These are phyloP conservation scores for Pseudococcus longispinus DNA, from an alignment of 2,888 invertebrate genomes.

Conservation along the genomic window DNA sequence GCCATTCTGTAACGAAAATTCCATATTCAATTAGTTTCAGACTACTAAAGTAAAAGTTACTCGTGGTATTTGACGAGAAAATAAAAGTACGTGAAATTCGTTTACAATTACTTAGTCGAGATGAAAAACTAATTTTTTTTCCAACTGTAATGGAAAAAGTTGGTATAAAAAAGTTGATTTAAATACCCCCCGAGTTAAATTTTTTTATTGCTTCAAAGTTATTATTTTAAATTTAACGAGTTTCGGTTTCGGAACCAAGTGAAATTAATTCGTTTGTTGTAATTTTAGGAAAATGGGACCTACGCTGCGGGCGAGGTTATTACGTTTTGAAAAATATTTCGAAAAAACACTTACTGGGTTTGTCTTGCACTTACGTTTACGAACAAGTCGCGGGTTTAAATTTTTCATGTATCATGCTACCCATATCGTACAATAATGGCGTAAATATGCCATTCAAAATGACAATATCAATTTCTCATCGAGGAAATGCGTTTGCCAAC, in stretches of 20 bases:
- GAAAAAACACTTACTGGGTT: background rate
- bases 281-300: background rate
- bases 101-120: background rate
- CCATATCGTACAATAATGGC: background rate
- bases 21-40: no score
- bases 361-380: background rate
- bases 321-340: background rate
- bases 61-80: background rate
- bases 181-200: background rate
- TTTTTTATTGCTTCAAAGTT: background rate
- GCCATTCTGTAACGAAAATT: background rate
- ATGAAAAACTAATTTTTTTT: background rate
- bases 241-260: conserved; percentile 15
- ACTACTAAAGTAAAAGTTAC: no score
- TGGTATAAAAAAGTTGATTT: background rate
- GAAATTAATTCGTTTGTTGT: conserved; percentile 22
- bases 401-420: background rate
- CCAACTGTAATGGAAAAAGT: background rate
- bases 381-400: background rate
- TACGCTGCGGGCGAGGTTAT: background rate
- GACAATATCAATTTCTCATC: conserved; percentile 31
- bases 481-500: conserved; percentile 4
- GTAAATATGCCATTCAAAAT: conserved; percentile 24
- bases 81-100: background rate
- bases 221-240: background rate